These are phyloP conservation scores for Cryptosula pallasiana DNA, from an alignment of 2,888 invertebrate genomes.

Conservation along the genomic window DNA sequence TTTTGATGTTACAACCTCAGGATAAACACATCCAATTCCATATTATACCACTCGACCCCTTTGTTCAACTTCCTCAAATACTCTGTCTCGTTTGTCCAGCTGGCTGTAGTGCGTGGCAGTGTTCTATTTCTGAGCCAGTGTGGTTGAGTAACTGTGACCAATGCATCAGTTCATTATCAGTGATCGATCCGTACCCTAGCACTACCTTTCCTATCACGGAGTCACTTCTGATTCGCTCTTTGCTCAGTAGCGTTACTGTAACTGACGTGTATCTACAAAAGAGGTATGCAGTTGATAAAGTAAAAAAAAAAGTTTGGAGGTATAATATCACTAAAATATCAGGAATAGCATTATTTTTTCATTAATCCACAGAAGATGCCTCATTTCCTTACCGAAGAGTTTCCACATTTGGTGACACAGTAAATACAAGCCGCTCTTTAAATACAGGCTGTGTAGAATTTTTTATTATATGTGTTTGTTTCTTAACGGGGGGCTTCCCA, in stretches of 20 bases:
- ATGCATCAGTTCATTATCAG: conserved; percentile 49
- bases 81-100: too few species aligned
- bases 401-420: conserved; percentile 41
- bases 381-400: neutral
- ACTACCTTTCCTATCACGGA: conserved; percentile 50
- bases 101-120: conserved; percentile 40
- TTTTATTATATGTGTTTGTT: conserved; percentile 40
- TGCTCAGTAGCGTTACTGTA: conserved; percentile 45
- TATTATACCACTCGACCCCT: too few species aligned
- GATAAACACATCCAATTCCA: too few species aligned
- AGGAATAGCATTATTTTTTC: too few species aligned
- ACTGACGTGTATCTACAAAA: conserved; percentile 41
- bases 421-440: conserved; percentile 36
- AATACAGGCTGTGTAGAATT: conserved; percentile 38
- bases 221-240: conserved; percentile 48
- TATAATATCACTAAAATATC: too few species aligned
- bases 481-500: conserved; percentile 37
- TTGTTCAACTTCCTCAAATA: too few species aligned
- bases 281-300: too few species aligned
- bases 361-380: too few species aligned
- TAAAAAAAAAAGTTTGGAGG: too few species aligned
- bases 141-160: conserved; percentile 52
- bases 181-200: conserved; percentile 45
- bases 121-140: conserved; percentile 44
- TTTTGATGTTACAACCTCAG: too few species aligned